phyloP scores from a whole-genome alignment of 2,113 vertebrate genomes.

The Pelusios castaneus region DNA sequence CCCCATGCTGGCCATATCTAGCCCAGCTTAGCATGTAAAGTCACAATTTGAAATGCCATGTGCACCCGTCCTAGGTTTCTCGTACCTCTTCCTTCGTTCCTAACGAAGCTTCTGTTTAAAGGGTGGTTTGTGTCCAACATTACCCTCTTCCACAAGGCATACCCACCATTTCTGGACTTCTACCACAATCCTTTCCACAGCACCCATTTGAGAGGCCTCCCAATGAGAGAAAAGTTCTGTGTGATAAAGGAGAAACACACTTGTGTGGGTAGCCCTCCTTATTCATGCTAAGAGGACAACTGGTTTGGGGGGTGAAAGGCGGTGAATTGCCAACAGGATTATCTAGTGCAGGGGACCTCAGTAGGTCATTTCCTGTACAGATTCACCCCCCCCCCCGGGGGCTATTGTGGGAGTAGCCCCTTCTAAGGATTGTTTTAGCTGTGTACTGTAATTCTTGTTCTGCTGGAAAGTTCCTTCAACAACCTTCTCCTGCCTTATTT shows the following conservation, averaged over 20 bases:
- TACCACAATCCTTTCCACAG: not conserved
- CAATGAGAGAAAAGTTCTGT: not conserved
- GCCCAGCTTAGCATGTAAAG: fast-evolving
- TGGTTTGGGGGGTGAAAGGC: not conserved
- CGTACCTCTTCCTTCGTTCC: not conserved
- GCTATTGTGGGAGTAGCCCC: not conserved
- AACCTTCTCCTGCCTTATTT: fast-evolving
- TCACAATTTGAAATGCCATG: not conserved
- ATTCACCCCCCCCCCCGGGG: fast-evolving
- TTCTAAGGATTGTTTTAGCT: not conserved
- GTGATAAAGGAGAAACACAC: fast-evolving
- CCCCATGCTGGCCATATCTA: fast-evolving
- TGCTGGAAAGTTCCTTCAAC: not conserved
- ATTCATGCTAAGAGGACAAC: fast-evolving
- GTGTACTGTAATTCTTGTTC: fast-evolving
- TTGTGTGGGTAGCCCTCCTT: not conserved
- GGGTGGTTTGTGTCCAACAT: fast-evolving
- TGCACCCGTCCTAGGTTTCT: not conserved
- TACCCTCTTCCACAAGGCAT: not conserved
- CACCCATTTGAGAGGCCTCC: not conserved
- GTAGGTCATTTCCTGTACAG: fast-evolving
- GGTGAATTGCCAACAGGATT: not conserved
- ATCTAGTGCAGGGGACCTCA: fast-evolving
- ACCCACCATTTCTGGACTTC: not conserved
- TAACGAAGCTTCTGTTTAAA: not conserved